phyloP scores from a whole-genome alignment of 2,113 vertebrate genomes.

The Pleuronectes platessa region DNA sequence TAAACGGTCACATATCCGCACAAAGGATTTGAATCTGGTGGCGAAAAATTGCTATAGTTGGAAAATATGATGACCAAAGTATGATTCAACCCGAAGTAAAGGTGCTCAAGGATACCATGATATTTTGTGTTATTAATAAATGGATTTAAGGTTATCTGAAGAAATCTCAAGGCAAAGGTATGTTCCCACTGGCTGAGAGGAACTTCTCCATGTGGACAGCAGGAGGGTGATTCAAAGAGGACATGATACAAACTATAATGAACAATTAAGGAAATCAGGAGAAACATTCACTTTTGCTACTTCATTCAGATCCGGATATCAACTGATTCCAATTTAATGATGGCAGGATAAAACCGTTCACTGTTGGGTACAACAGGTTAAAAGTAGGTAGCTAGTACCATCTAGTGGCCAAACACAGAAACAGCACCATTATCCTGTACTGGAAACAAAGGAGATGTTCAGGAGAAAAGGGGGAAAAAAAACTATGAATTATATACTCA shows the following conservation, averaged over 20 bases:
- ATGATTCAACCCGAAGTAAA: too few relatives aligned
- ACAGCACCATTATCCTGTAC: not conserved
- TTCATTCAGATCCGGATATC: too few relatives aligned
- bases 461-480: not conserved
- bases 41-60: too few relatives aligned
- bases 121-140: too few relatives aligned
- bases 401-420: slow-evolving; percentile 29
- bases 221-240: not conserved
- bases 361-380: not conserved
- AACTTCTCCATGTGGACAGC: not conserved
- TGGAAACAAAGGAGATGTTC: not conserved
- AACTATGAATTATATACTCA: not conserved
- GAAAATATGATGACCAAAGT: too few relatives aligned
- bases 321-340: not conserved
- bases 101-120: too few relatives aligned
- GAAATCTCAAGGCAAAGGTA: not conserved
- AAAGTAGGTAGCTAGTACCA: not conserved
- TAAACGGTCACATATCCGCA: not conserved
- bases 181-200: too few relatives aligned
- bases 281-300: too few relatives aligned
- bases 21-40: too few relatives aligned
- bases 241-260: too few relatives aligned
- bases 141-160: not conserved
- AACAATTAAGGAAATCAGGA: too few relatives aligned
- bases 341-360: not conserved